Base-by-base conservation (phyloP, 2,797 vertebrate genomes). In the Atherinosoma microstoma region DNA sequence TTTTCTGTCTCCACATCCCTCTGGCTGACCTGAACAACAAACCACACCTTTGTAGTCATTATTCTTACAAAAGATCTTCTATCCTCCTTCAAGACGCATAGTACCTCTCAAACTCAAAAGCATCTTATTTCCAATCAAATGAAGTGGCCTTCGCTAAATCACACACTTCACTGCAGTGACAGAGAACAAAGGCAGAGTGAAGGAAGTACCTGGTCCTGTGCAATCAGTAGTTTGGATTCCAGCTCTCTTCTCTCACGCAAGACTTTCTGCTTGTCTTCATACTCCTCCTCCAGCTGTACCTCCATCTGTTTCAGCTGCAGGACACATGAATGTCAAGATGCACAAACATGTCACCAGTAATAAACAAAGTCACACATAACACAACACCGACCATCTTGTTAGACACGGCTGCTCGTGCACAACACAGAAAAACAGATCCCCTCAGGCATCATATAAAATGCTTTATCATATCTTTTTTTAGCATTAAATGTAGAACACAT, bases 181-280 rank as follows among this genome's bases (percentile, higher is more conserved):
- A 79, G 66, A 67, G 54, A 74, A 61, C 65, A 59, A 47, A 73
- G 66, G 70, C 60, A 67, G 64, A 68, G 62, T 60, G 63, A 81
- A 82, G 70, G 65, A 56, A 72, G 36, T 93, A 99, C 98, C 97
- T 99, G 96, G 81, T 99, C 97, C 0, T 96, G 97, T 74, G 96
- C 92, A 0, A 85, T 92, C 5, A 96, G 87, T 59, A 99, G 91
- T 90, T 96, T 98, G 92, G 93, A 93, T 87, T 99, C 98, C 89
- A 99, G 91, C 64, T 99, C 98, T 83, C 98, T 90, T 78, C 95
- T 97, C 85, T 99, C 98, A 64, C 96, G 95, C 73, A 98, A 88
- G 30, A 98, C 97, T 92, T 97, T 99, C 94, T 99, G 98, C 89
- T 98, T 98, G 79, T 99, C 98, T 58, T 98, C 97, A 0, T 99